Evolutionary conservation across 2,888 invertebrate species (phyloP).

Genomic region (Iphiclides podalirius): DNA sequence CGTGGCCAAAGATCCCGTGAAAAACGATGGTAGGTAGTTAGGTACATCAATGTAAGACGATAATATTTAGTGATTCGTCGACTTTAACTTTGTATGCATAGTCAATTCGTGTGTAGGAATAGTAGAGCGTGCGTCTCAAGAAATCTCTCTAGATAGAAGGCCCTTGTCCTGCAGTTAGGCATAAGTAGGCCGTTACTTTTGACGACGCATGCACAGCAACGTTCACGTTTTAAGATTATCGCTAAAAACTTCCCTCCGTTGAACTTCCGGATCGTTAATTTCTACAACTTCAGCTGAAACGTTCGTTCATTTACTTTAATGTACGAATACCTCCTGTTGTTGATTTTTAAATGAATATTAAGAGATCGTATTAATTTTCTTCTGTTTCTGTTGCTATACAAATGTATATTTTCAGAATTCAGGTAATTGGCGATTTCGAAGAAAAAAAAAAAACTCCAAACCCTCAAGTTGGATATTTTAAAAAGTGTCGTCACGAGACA

Average conservation of each 20-base stretch:
- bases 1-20: no score
- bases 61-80: no score
- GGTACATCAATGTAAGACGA: no score
- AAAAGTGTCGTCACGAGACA: no score
- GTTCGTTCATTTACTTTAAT: slow-evolving; percentile 15
- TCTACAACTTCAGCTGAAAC: slow-evolving; percentile 6
- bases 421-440: no score
- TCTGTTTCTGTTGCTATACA: no score
- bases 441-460: no score
- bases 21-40: no score
- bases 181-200: neutral
- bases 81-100: no score
- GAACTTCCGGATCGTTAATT: slow-evolving; percentile 11
- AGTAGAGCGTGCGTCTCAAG: neutral
- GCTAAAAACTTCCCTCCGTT: slow-evolving; percentile 2
- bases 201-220: slow-evolving; percentile 5
- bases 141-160: neutral
- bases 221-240: slow-evolving; percentile 3
- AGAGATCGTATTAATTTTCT: neutral
- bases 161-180: neutral
- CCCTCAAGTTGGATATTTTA: no score
- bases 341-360: neutral
- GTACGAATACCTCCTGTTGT: slow-evolving; percentile 5
- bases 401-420: no score
- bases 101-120: no score